Conservation (phyloP, 2,797 vertebrate genomes). For the Chaetodon trifasciatus region DNA sequence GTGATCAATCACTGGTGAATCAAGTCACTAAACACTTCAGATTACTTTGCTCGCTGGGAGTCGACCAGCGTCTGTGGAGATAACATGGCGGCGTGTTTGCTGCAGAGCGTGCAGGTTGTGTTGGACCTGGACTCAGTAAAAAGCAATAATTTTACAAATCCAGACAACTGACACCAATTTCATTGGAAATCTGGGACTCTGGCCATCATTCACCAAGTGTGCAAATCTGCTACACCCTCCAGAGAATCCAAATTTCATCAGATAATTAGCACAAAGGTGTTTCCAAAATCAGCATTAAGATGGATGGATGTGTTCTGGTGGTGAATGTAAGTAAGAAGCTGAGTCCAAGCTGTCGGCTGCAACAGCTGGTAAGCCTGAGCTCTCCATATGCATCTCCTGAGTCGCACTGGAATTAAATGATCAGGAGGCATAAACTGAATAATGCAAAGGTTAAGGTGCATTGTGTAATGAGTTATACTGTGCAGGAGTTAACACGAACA, state of each 20-base stretch:
- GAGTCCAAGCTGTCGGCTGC: constrained; percentile 47
- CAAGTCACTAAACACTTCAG: constrained; percentile 34
- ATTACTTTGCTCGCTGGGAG: constrained; percentile 40
- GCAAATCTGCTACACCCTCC: not conserved
- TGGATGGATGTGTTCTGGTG: constrained; percentile 2
- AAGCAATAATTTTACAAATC: not conserved
- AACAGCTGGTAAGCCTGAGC: constrained; percentile 61
- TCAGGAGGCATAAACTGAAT: constrained; percentile 27
- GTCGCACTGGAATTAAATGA: constrained; percentile 30
- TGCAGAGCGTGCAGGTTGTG: constrained; percentile 1
- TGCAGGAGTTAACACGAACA: not conserved
- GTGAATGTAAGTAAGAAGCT: constrained; percentile 17
- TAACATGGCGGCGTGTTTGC: constrained; percentile 10
- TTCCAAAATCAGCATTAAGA: not conserved
- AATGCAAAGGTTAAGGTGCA: constrained; percentile 32
- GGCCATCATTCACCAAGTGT: not conserved
- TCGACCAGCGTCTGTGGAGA: constrained; percentile 15
- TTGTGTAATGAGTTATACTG: not conserved
- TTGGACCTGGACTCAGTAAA: not conserved
- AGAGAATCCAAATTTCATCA: constrained; percentile 17
- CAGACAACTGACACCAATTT: not conserved
- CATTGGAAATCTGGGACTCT: not conserved
- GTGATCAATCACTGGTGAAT: constrained; percentile 64
- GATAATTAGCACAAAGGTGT: not conserved
- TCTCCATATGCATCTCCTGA: constrained; percentile 37